A percentile compares a stretch with the other conserved stretches of the same genome.
These are phyloP conservation scores for Gambelia wislizenii DNA, from an alignment of 2,797 vertebrate genomes.

Conservation along the genomic window DNA sequence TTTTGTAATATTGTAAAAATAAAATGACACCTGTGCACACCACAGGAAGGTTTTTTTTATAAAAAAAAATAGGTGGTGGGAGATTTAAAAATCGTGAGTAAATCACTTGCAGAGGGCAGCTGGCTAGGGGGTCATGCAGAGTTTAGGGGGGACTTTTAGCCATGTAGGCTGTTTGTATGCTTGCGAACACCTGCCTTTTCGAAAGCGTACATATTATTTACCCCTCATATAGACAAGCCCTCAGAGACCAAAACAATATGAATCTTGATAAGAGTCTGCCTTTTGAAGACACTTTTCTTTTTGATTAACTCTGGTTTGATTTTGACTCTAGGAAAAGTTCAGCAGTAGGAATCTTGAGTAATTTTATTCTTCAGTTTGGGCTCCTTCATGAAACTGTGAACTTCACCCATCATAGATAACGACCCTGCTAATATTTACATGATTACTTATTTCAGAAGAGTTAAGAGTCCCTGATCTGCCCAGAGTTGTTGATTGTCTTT, in stretches of 20 bases:
- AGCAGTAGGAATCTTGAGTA: background rate
- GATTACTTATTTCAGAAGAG: background rate
- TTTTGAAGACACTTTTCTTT: background rate
- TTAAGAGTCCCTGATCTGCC: background rate
- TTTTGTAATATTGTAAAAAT: no score
- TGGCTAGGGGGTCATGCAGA: no score
- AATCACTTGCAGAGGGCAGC: no score
- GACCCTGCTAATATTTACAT: background rate
- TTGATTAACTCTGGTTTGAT: background rate
- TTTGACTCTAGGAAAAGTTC: background rate
- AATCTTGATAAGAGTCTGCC: background rate
- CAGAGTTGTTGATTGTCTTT: slow-evolving; percentile 10
- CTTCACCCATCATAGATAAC: background rate
- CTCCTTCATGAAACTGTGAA: background rate
- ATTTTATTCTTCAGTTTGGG: background rate
- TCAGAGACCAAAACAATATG: background rate
- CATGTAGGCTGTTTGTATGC: no score
- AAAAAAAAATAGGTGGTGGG: no score
- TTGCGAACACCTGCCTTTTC: no score
- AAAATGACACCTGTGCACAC: no score
- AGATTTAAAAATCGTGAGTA: no score
- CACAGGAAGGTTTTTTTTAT: no score
- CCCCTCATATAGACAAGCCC: no score
- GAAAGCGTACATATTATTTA: no score
- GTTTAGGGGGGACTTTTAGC: no score